Evolutionary conservation across 1,140 invertebrate genomes (phyloP).

Genomic region (Spodoptera frugiperda): DNA sequence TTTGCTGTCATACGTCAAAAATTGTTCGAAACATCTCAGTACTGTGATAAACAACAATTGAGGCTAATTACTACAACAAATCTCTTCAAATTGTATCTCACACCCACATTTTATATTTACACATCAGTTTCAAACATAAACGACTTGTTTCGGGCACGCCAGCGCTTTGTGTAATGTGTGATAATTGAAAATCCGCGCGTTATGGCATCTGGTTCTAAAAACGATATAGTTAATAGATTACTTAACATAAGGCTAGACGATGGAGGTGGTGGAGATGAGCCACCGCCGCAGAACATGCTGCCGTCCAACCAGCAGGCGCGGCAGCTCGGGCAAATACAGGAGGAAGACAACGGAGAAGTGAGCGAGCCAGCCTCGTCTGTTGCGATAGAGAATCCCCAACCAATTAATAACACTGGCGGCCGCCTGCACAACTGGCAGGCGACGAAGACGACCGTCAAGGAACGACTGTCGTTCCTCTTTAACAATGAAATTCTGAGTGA

Average conservation of each 20-base stretch:
- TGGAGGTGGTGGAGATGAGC: slow-evolving; percentile 68
- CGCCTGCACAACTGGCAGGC: slow-evolving; percentile 89
- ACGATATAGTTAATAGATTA: slow-evolving; percentile 77
- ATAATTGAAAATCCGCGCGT: slow-evolving; percentile 54
- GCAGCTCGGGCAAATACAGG: slow-evolving; percentile 61
- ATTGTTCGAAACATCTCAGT: slow-evolving; percentile 48
- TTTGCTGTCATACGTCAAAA: slow-evolving; percentile 54
- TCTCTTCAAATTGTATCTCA: slow-evolving; percentile 36
- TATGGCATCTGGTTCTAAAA: slow-evolving; percentile 81
- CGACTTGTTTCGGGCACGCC: slow-evolving; percentile 19
- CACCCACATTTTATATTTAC: slow-evolving; percentile 7
- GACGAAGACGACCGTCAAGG: slow-evolving; percentile 91
- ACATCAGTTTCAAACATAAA: slow-evolving; percentile 26
- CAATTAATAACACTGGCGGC: slow-evolving; percentile 74
- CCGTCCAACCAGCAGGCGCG: slow-evolving; percentile 78
- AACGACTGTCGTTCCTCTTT: slow-evolving; percentile 92
- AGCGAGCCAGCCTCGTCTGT: slow-evolving; percentile 75
- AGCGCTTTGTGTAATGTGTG: slow-evolving; percentile 65
- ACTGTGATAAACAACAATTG: slow-evolving; percentile 52
- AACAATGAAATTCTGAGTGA: slow-evolving; percentile 94
- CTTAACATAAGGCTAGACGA: slow-evolving; percentile 73
- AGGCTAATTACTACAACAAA: slow-evolving; percentile 47
- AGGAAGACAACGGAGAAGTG: slow-evolving; percentile 70
- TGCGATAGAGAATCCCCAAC: slow-evolving; percentile 77
- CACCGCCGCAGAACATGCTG: slow-evolving; percentile 83